Evolutionary conservation across 1,140 invertebrate genomes (phyloP).

Genomic region (Drosophila sucinea): DNA sequence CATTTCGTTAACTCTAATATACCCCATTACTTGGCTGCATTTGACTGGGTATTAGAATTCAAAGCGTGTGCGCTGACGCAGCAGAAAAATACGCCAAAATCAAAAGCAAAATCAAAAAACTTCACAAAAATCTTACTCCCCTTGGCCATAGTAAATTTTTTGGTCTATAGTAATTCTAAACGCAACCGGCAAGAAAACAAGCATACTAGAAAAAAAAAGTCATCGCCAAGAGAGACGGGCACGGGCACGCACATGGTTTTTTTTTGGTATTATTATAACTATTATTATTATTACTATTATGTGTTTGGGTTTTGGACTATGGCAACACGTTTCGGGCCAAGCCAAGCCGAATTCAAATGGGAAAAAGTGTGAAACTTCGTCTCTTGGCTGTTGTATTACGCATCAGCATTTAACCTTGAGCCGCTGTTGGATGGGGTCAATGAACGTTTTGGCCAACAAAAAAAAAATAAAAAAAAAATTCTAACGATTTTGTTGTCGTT

Average conservation of each 20-base stretch:
- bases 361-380: conserved; percentile 60
- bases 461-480: conserved; percentile 39
- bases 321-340: conserved; percentile 58
- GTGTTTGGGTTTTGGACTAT: conserved; percentile 21
- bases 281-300: conserved; percentile 27
- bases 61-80: conserved; percentile 68
- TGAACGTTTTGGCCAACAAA: conserved; percentile 69
- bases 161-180: conserved; percentile 31
- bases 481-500: conserved; percentile 63
- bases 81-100: conserved; percentile 48
- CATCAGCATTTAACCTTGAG: conserved; percentile 79
- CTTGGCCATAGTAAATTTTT: conserved; percentile 9
- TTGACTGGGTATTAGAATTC: conserved; percentile 43
- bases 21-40: conserved; percentile 6
- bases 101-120: not conserved
- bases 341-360: not conserved
- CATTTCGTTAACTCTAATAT: not conserved
- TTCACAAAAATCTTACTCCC: conserved; percentile 25
- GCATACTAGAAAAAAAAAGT: conserved; percentile 3
- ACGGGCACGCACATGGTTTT: conserved; percentile 62
- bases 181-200: conserved; percentile 26
- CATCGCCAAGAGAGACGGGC: not conserved
- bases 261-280: conserved; percentile 31
- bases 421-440: conserved; percentile 52
- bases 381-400: conserved; percentile 66